Conservation (phyloP, 2,888 invertebrate genomes). For the Malthinus seriepunctatus region DNA sequence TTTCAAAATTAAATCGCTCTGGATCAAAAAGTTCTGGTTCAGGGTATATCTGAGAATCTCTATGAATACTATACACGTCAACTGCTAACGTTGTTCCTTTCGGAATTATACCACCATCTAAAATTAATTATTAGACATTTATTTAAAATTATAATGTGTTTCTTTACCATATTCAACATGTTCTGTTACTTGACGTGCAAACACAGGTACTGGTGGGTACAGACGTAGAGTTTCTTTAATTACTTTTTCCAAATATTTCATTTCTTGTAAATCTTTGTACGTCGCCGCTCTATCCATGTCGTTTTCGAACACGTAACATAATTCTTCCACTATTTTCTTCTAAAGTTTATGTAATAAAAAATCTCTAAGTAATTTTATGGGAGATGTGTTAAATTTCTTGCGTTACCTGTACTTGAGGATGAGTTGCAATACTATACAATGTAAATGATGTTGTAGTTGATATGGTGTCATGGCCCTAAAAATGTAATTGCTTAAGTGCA, state of each 20-base stretch:
- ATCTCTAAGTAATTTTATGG: too few relatives aligned
- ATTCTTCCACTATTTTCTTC: constrained; percentile 46
- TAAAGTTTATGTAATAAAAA: constrained; percentile 35
- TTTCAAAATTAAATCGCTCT: constrained; percentile 1
- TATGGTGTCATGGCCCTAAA: constrained; percentile 58
- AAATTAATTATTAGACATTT: neutral
- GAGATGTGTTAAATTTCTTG: too few relatives aligned
- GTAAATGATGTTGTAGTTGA: constrained; percentile 55
- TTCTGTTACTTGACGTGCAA: too few relatives aligned
- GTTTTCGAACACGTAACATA: constrained; percentile 44
- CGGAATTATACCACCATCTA: neutral
- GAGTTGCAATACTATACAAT: constrained; percentile 52
- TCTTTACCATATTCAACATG: too few relatives aligned
- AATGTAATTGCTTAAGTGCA: neutral
- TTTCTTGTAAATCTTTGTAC: constrained; percentile 49
- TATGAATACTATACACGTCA: neutral
- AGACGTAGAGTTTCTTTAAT: constrained; percentile 48
- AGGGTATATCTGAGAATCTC: neutral
- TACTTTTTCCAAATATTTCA: neutral
- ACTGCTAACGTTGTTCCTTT: neutral
- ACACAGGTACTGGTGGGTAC: constrained; percentile 56
- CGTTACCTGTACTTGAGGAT: constrained; percentile 52
- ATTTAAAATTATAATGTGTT: neutral
- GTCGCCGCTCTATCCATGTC: constrained; percentile 32
- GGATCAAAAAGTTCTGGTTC: constrained; percentile 9